Conservation (phyloP, 1,140 invertebrate species). For the Potamilus streckersoni region DNA sequence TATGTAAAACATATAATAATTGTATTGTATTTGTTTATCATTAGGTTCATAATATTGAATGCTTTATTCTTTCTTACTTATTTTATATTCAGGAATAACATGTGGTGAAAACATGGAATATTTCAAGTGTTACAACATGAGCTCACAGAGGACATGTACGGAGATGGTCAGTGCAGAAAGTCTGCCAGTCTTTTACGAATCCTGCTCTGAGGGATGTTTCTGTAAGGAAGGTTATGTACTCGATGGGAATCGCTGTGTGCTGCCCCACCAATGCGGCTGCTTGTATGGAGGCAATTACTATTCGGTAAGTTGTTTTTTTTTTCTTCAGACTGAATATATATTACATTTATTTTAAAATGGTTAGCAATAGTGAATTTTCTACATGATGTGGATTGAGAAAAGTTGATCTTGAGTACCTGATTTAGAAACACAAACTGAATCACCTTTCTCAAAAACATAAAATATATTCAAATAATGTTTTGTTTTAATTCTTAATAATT, state of each 20-base stretch:
- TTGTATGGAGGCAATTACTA: slow-evolving; percentile 22
- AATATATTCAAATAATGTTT: too few species aligned
- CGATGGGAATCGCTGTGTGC: slow-evolving; percentile 27
- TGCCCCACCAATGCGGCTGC: slow-evolving; percentile 35
- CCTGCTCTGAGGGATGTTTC: slow-evolving; percentile 35
- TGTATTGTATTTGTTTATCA: too few species aligned
- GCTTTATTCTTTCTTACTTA: slow-evolving; percentile 1
- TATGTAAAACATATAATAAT: too few species aligned
- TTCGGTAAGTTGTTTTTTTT: slow-evolving; percentile 9
- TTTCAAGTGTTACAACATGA: not conserved
- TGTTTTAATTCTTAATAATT: too few species aligned
- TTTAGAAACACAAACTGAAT: not conserved
- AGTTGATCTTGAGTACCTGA: not conserved
- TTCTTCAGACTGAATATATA: not conserved
- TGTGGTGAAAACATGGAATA: slow-evolving; percentile 23
- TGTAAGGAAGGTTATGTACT: slow-evolving; percentile 31
- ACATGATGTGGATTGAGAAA: not conserved
- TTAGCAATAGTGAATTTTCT: not conserved
- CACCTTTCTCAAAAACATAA: too few species aligned
- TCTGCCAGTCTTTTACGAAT: too few species aligned
- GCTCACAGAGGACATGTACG: slow-evolving; percentile 3
- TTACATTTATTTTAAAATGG: not conserved
- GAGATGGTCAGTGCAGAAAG: too few species aligned
- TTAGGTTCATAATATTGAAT: not conserved
- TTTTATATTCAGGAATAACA: not conserved